Evolutionary conservation across 2,113 vertebrate genomes (phyloP), one percentile per base, ranked within the genome.

Genomic region (Anas platyrhynchos): DNA sequence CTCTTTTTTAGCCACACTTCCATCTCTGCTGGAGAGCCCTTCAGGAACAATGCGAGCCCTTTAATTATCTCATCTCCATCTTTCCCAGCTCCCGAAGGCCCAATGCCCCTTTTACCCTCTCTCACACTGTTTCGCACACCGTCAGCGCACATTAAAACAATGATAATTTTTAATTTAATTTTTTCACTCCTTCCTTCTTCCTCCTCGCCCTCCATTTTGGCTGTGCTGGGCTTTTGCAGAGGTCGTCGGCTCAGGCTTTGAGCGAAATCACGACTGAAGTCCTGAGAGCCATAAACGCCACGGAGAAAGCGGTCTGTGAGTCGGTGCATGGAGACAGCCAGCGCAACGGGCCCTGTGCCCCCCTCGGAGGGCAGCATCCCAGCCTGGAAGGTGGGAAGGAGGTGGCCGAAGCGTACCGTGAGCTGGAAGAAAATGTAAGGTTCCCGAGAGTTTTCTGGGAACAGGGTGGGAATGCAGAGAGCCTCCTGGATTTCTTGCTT

Each of bases 341-440:
- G 84, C 22, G 77, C 63, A 76, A 16, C 4, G 22, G 41, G 1
- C 15, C 56, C 88, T 88, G 54, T 25, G 36, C 71, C 61, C 65
- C 84, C 56, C 44, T 71, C 5, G 0, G 9, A 3, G 83, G 92
- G 80, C 89, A 81, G 32, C 85, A 50, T 38, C 89, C 85, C 44
- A 81, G 43, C 90, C 86, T 56, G 86, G 62, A 58, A 86, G 65
- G 90, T 2, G 23, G 82, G n/a, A 93, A 76, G 50, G 79, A 96
- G 93, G 75, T 91, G 81, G 79, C 91, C 2, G 96, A 98, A 83
- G 98, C 88, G 22, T 98, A 98, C 94, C 95, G 97, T 92, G 83
- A 93, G 86, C 98, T 98, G 97, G 98, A 98, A 97, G 98, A 98
- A 98, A 98, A 99, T 62, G 97, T 99, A 98, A 99, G 98, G 89